phyloP scores from a whole-genome alignment of 2,888 invertebrate species.

The Mantis religiosa region DNA sequence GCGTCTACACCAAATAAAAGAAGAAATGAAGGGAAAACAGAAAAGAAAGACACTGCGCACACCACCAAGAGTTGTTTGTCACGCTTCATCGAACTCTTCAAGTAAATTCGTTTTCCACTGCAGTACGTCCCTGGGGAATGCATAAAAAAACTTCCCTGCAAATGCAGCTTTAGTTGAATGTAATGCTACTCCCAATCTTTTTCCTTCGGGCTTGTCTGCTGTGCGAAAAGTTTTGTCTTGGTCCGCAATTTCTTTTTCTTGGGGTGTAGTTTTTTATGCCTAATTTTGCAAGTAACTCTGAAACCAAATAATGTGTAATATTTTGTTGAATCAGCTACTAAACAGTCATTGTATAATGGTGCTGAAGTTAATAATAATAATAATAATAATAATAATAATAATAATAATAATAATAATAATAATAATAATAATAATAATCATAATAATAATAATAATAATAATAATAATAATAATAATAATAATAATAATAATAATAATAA shows the following conservation, averaged over 20 bases:
- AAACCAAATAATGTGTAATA: neutral
- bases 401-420: too few species aligned
- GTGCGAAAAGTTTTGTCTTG: neutral
- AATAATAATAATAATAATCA: too few species aligned
- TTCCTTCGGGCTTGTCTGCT: too few species aligned
- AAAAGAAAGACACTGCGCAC: neutral
- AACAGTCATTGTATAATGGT: too few species aligned
- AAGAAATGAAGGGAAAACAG: neutral
- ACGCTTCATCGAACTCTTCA: neutral
- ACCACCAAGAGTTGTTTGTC: neutral
- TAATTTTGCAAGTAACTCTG: neutral
- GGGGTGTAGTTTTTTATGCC: neutral
- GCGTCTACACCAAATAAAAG: neutral
- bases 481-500: too few species aligned
- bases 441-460: too few species aligned
- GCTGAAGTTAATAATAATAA: too few species aligned
- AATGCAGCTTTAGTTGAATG: neutral
- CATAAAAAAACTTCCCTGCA: neutral
- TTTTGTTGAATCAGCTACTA: too few species aligned
- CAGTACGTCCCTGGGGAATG: neutral
- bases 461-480: too few species aligned
- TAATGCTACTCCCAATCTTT: neutral
- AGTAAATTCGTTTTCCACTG: neutral
- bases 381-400: too few species aligned
- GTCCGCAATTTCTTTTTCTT: neutral